These are phyloP conservation scores for Drosophila siamana DNA, from an alignment of 2,888 invertebrate species.

Conservation along the genomic window DNA sequence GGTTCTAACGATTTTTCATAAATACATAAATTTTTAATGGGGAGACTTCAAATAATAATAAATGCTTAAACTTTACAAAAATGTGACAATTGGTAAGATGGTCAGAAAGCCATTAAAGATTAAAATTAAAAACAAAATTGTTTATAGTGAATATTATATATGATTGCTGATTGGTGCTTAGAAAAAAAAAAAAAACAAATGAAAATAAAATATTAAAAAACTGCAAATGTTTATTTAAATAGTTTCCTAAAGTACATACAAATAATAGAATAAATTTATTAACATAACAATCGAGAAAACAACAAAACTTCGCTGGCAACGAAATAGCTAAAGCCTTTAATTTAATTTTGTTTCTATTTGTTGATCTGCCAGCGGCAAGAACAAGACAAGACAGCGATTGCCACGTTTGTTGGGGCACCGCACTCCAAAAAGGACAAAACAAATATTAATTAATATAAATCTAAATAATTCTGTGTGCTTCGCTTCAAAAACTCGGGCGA, in stretches of 20 bases:
- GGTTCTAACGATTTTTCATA: too few species aligned
- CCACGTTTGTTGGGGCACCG: background rate
- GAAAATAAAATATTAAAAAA: too few species aligned
- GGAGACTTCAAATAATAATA: background rate
- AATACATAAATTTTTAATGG: too few species aligned
- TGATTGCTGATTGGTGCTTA: background rate
- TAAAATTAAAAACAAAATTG: background rate
- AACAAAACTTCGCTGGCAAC: too few species aligned
- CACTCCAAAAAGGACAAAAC: conserved; percentile 46
- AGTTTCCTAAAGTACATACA: too few species aligned
- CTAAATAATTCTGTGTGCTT: conserved; percentile 47
- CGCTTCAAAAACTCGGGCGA: conserved; percentile 6
- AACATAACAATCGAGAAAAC: too few species aligned
- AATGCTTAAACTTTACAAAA: background rate
- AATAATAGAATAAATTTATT: background rate
- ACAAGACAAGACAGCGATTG: background rate
- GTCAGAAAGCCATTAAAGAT: background rate
- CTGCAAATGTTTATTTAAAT: too few species aligned
- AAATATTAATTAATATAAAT: conserved; percentile 77
- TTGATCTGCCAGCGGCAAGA: conserved; percentile 1
- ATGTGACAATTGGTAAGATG: conserved; percentile 7
- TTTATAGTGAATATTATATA: background rate
- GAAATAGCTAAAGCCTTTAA: conserved; percentile 14
- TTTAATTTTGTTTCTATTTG: conserved; percentile 1
- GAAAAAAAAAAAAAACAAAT: background rate